phyloP scores from a whole-genome alignment of 2,113 vertebrate species.

The Suncus etruscus region DNA sequence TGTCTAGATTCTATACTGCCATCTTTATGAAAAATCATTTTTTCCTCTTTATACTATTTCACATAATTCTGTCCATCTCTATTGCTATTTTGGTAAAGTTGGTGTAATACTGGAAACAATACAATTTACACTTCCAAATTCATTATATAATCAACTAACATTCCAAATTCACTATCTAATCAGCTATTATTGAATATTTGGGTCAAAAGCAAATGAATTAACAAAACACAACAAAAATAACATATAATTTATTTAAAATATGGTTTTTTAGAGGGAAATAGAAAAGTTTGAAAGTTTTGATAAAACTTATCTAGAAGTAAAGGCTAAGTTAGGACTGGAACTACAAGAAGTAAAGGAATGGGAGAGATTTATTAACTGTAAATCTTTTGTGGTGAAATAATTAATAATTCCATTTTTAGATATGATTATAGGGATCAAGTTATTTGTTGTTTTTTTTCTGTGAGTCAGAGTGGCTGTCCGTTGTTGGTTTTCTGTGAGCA shows the following conservation, averaged over 20 bases:
- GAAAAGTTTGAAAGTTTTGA: neutral
- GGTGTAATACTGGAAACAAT: neutral
- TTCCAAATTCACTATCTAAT: neutral
- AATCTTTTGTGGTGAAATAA: neutral
- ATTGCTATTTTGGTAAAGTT: too few relatives aligned
- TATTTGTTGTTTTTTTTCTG: neutral
- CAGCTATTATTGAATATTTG: too few relatives aligned
- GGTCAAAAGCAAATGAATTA: too few relatives aligned
- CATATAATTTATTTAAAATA: too few relatives aligned
- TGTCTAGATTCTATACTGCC: neutral
- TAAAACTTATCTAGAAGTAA: neutral
- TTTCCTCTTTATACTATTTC: too few relatives aligned
- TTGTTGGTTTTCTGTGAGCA: neutral
- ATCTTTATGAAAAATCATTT: slow-evolving; percentile 27
- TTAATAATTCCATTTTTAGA: slow-evolving; percentile 7
- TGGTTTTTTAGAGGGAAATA: too few relatives aligned
- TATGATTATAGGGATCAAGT: neutral
- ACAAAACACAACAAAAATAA: too few relatives aligned
- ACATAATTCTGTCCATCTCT: too few relatives aligned
- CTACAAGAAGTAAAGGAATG: neutral
- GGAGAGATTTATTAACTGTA: neutral
- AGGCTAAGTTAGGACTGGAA: neutral
- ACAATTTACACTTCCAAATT: neutral
- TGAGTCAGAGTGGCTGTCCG: neutral
- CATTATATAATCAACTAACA: too few relatives aligned